A percentile compares a stretch with the other conserved stretches of the same genome.
Conservation (phyloP, 2,888 invertebrate species). For the Monoplex corrugatus region DNA sequence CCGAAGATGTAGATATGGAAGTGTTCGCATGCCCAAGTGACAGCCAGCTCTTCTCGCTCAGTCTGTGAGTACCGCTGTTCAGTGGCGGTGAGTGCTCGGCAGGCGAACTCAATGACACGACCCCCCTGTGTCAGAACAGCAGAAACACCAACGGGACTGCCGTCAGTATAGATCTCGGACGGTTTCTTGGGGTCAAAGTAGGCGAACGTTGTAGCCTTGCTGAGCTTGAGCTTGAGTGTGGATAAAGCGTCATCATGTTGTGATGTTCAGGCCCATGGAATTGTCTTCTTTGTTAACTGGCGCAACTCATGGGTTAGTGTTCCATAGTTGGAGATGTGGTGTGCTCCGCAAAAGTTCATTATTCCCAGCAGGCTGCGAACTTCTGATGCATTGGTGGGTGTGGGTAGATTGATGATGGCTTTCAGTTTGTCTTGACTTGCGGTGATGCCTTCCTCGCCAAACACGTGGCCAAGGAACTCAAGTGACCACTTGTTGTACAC, state of each 20-base stretch:
- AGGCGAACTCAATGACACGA: slow-evolving; percentile 51
- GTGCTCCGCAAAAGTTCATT: background rate
- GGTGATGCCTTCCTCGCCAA: background rate
- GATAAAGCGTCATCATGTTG: slow-evolving; percentile 55
- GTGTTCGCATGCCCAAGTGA: slow-evolving; percentile 61
- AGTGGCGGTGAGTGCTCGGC: background rate
- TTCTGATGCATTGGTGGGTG: background rate
- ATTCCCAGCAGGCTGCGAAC: background rate
- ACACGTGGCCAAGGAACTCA: background rate
- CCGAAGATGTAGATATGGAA: slow-evolving; percentile 63
- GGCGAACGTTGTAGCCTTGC: slow-evolving; percentile 58
- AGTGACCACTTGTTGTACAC: background rate
- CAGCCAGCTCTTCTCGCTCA: slow-evolving; percentile 64
- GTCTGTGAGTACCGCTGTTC: slow-evolving; percentile 58
- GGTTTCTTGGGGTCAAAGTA: slow-evolving; percentile 62
- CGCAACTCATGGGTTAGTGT: background rate
- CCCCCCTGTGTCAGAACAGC: slow-evolving; percentile 61
- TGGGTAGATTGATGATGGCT: background rate
- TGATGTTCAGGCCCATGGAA: slow-evolving; percentile 54
- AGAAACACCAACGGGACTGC: background rate
- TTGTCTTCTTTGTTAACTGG: slow-evolving; percentile 37
- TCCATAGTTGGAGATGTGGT: background rate
- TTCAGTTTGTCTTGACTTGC: background rate
- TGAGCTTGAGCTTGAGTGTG: slow-evolving; percentile 55
- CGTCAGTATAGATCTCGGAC: slow-evolving; percentile 49